Evolutionary conservation across 2,797 vertebrate species (phyloP).

Genomic region (Heliangelus exortis): DNA sequence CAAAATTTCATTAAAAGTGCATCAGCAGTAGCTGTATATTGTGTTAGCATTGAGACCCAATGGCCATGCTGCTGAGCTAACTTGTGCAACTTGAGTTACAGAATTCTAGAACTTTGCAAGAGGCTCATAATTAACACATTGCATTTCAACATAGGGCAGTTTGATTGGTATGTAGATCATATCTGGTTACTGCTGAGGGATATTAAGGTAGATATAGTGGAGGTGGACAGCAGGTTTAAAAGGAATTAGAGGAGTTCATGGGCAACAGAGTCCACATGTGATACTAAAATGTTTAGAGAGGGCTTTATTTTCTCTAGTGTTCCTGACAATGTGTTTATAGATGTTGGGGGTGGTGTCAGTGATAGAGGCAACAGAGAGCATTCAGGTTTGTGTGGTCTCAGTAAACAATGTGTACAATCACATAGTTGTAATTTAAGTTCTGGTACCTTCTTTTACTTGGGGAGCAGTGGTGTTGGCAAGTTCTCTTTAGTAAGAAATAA

Average conservation of each 20-base stretch:
- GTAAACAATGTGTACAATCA: neutral
- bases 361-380: neutral
- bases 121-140: neutral
- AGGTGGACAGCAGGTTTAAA: neutral
- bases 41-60: neutral
- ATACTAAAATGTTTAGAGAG: neutral
- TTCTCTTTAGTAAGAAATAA: neutral
- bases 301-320: neutral
- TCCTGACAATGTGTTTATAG: neutral
- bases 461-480: neutral
- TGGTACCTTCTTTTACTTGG: neutral
- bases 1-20: neutral
- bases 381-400: neutral
- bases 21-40: neutral
- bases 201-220: neutral
- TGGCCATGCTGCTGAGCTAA: fast-evolving
- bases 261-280: neutral
- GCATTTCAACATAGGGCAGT: neutral
- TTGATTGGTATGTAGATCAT: neutral
- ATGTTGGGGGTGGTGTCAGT: neutral
- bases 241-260: neutral
- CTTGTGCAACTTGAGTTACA: neutral
- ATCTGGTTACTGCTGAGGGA: neutral
- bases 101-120: neutral
- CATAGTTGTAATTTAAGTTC: neutral